phyloP scores from a whole-genome alignment of 2,113 vertebrate genomes.

The Rhegmatorhina hoffmannsi region DNA sequence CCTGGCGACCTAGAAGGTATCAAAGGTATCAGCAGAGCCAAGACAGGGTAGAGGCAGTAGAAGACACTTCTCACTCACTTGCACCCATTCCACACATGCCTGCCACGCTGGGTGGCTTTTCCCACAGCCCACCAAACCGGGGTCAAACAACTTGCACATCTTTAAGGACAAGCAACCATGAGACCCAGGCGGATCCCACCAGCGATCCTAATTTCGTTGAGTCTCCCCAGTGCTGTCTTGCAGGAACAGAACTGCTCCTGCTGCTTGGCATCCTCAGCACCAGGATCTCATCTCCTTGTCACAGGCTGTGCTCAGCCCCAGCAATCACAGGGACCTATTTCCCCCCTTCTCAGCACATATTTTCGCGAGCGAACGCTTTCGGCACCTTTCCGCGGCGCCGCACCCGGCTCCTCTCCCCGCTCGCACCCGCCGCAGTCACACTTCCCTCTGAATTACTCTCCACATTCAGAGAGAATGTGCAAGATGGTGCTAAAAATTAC shows the following conservation, averaged over 20 bases:
- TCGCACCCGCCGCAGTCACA: background rate
- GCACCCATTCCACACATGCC: too few relatives aligned
- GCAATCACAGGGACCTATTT: accelerated
- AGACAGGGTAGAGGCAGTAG: accelerated
- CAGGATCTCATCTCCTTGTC: background rate
- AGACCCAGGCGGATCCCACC: background rate
- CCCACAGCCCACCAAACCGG: background rate
- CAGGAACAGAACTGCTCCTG: background rate
- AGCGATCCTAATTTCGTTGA: background rate
- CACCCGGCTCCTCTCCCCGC: background rate
- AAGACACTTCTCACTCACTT: background rate
- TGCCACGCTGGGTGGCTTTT: background rate
- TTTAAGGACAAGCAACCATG: background rate
- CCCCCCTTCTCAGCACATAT: background rate
- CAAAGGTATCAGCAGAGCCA: too few relatives aligned
- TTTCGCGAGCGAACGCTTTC: background rate
- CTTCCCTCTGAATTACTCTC: background rate
- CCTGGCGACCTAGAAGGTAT: background rate
- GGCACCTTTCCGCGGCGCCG: background rate
- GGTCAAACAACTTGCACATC: background rate
- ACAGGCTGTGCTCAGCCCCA: background rate
- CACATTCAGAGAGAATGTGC: background rate
- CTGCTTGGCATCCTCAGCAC: accelerated
- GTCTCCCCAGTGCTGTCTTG: background rate
- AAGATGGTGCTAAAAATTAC: slow-evolving; percentile 28